Evolutionary conservation across 2,888 invertebrate species (phyloP), one percentile per base, ranked within the genome.

Genomic region (Liodrosophila aerea): DNA sequence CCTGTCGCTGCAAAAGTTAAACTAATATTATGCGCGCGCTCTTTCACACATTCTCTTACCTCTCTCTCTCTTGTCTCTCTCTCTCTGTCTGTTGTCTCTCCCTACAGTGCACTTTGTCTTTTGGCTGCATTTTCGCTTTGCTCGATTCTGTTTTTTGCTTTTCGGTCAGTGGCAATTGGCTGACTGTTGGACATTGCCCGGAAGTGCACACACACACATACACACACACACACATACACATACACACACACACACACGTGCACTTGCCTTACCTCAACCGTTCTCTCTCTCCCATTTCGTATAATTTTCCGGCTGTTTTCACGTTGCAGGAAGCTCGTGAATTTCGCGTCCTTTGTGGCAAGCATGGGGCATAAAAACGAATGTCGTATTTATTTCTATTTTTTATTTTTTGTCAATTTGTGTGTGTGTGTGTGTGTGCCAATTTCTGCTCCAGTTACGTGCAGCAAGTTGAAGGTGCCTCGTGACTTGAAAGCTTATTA

Each of bases 301-400:
- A 75, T 78, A 85, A 87, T 87, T 87, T 86, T 86, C 86, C 80
- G 86, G 75, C 73, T 75, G 76, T 72, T 82, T 82, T 76, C 75
- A 76, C 73, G 69, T 76, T 59, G 69, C 85, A 76, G 81, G 78
- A 85, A 85, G 54, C 73, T 78, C 76, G 76, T 81, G 81, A 80
- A 85, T 84, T 86, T 74, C 64, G 68, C 62, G 65, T 64, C 64
- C 64, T 67, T 71, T 74, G 57, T 54, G 63, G 40, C 60, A 47
- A 34, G 33, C 52, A 58, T 31, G 56, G 37, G 54, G 49, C 71
- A 66, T 76, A 69, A 71, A 81, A 76, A 74, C 65, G 71, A 77
- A 71, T 76, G 75, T 74, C 68, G 82, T 77, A 63, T 70, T 49
- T 63, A 57, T 57, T 65, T 57, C 16, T 50, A n/a, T 52, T 12